Percentiles rank a stretch among this genome's conserved stretches.
Evolutionary conservation across 2,888 invertebrate species (phyloP).

Genomic region (Megalurothrips usitatus): DNA sequence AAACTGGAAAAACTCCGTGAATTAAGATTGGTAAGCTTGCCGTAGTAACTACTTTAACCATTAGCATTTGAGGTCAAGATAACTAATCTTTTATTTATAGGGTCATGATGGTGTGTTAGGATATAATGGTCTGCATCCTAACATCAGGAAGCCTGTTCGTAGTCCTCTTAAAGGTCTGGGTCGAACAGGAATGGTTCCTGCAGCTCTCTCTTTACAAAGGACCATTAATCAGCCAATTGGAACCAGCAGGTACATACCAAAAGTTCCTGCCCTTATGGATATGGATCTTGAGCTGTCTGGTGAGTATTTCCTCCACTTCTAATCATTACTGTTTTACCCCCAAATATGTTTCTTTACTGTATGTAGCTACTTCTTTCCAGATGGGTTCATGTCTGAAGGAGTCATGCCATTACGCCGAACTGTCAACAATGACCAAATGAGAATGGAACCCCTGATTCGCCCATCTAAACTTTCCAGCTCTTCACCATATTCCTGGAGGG

Average conservation of each 20-base stretch:
- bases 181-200: neutral
- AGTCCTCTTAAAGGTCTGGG: neutral
- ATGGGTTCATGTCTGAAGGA: neutral
- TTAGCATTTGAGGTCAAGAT: neutral
- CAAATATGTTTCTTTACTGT: neutral
- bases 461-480: neutral
- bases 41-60: neutral
- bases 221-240: neutral
- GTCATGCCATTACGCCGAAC: neutral
- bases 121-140: neutral
- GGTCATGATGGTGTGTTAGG: neutral
- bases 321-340: neutral
- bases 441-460: neutral
- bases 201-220: neutral
- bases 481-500: conserved; percentile 9
- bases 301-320: neutral
- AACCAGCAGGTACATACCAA: neutral
- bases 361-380: neutral
- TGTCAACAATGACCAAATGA: conserved; percentile 18
- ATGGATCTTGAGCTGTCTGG: conserved; percentile 1
- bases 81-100: neutral
- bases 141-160: neutral
- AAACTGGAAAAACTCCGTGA: conserved; percentile 63
- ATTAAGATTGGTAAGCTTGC: conserved; percentile 38
- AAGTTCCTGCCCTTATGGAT: conserved; percentile 14